phyloP scores from a whole-genome alignment of 2,113 vertebrate species.

The Coregonus clupeaformis region DNA sequence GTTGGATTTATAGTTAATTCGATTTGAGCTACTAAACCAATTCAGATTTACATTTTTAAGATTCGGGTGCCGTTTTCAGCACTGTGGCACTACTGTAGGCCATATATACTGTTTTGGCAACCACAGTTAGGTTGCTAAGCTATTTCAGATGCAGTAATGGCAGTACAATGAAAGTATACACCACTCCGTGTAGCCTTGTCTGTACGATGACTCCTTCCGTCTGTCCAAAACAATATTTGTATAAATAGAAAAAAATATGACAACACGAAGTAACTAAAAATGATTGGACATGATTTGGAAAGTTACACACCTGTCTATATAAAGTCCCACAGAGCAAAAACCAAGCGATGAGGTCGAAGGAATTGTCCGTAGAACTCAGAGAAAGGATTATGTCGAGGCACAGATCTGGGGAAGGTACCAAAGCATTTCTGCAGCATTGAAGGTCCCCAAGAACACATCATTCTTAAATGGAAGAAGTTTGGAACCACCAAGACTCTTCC shows the following conservation, averaged over 20 bases:
- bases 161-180: background rate
- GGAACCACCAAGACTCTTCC: no score
- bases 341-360: no score
- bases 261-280: no score
- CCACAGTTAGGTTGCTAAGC: background rate
- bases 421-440: no score
- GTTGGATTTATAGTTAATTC: background rate
- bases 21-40: background rate
- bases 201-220: background rate
- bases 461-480: no score
- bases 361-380: no score
- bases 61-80: background rate
- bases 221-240: slow-evolving; percentile 13
- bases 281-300: no score
- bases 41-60: background rate
- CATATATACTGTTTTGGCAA: background rate
- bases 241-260: background rate
- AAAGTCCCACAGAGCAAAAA: no score
- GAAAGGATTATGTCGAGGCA: no score
- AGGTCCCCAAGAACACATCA: no score
- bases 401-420: no score
- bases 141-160: background rate
- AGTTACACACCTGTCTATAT: no score
- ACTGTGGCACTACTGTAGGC: background rate
- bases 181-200: background rate